Percentiles rank a stretch among this genome's conserved stretches.
phyloP scores from a whole-genome alignment of 2,797 vertebrate species.

The Fistularia tabacaria region DNA sequence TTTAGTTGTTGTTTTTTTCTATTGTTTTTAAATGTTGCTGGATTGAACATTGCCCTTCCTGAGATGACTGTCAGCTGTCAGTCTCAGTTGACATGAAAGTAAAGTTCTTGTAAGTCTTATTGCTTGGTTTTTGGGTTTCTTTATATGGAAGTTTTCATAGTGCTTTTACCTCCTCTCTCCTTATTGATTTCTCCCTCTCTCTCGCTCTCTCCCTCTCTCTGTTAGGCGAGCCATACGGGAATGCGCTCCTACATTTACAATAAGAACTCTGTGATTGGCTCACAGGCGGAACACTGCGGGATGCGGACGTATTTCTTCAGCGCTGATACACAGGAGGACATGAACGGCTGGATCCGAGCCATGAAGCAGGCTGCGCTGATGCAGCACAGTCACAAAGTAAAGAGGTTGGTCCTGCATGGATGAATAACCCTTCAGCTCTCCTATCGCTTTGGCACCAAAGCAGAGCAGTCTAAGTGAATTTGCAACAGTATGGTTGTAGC shows the following conservation, averaged over 20 bases:
- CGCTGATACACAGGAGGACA: conserved; percentile 95
- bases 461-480: conserved; percentile 9
- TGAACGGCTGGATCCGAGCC: conserved; percentile 94
- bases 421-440: conserved; percentile 21
- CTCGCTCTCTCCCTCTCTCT: conserved; percentile 32
- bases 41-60: conserved; percentile 7
- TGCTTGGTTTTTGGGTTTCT: conserved; percentile 5
- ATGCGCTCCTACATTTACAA: conserved; percentile 97
- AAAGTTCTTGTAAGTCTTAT: conserved; percentile 20
- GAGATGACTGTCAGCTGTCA: conserved; percentile 30
- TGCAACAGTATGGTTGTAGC: too few relatives aligned
- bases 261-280: conserved; percentile 89
- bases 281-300: conserved; percentile 90
- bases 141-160: conserved; percentile 19
- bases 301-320: conserved; percentile 99
- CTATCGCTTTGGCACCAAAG: conserved; percentile 17
- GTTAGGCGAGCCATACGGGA: conserved; percentile 91
- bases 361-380: conserved; percentile 98
- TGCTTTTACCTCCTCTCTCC: not conserved
- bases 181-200: conserved; percentile 7
- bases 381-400: conserved; percentile 86
- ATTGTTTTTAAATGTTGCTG: too few relatives aligned
- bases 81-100: conserved; percentile 27
- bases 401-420: conserved; percentile 76
- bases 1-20: too few relatives aligned